These are phyloP conservation scores for Pollenia angustigena DNA, from an alignment of 2,888 invertebrate species.

Conservation along the genomic window DNA sequence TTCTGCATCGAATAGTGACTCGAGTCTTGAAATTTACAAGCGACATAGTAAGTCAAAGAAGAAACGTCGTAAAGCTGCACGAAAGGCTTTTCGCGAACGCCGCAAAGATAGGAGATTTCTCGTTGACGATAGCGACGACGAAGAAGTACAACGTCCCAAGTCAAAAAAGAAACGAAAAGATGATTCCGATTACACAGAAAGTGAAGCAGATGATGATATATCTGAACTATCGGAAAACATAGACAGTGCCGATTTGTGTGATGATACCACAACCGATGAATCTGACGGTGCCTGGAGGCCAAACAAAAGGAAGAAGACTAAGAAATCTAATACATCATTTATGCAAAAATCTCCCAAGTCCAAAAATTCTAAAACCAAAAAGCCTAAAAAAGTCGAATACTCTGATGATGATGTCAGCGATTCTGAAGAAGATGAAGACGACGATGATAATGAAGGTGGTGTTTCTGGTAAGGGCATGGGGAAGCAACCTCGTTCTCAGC, in stretches of 20 bases:
- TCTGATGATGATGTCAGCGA: constrained; percentile 83
- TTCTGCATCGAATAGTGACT: constrained; percentile 86
- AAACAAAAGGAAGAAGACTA: constrained; percentile 81
- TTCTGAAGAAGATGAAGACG: constrained; percentile 88
- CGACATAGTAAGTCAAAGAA: constrained; percentile 85
- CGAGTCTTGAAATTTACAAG: constrained; percentile 84
- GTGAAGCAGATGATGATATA: constrained; percentile 85
- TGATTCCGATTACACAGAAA: constrained; percentile 86
- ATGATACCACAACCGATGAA: constrained; percentile 83
- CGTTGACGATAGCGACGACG: constrained; percentile 85
- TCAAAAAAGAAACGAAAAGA: constrained; percentile 85
- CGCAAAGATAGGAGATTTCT: constrained; percentile 83
- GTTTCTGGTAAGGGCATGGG: constrained; percentile 79
- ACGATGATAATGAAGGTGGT: constrained; percentile 85
- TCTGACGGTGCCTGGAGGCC: constrained; percentile 83
- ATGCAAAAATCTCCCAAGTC: constrained; percentile 80
- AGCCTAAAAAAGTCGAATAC: constrained; percentile 80
- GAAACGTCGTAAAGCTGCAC: constrained; percentile 84
- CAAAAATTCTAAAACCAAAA: constrained; percentile 78
- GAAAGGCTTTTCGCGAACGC: constrained; percentile 85
- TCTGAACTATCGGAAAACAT: constrained; percentile 83
- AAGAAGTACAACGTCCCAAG: constrained; percentile 84
- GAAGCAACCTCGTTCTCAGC: constrained; percentile 81
- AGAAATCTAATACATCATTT: constrained; percentile 74
- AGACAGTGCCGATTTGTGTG: constrained; percentile 84